Base-by-base conservation (phyloP, 2,113 vertebrate species). In the Anoura caudifer region DNA sequence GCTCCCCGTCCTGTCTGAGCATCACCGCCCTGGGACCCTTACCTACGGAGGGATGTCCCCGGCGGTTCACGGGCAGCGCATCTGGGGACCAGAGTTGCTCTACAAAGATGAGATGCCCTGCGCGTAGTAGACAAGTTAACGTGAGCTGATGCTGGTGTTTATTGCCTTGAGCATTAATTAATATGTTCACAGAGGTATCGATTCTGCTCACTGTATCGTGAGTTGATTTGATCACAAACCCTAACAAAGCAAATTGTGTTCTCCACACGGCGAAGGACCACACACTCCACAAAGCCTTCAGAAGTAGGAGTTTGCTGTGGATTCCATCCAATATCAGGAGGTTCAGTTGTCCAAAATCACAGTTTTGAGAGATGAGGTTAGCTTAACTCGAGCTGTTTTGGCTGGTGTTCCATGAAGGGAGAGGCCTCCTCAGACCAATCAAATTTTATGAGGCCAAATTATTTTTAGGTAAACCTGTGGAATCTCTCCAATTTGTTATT, bases 321-420 rank as follows among this genome's bases (percentile, higher is more conserved):
- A 80, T 91, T 41, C 59, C 9, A 2, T 93, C 97, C 97, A 95
- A 84, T 13, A 33, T 69, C 61, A 73, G 22, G 47, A 43, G 61
- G 80, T 47, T n/a, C 84, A 75, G n/a, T 70, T 73, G 82, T 95
- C 96, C 96, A 97, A 87, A 88, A 95, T 17, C 11, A 77, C 56
- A 77, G 59, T 94, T 95, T 83, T 45, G 93, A 89, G 67, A 70
- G 63, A 94, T 82, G 93, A 89, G 86, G 61, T 79, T 92, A 92
- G 89, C 38, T 52, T 50, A 69, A 28, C 65, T 70, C 43, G 59
- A 80, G 80, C 54, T 61, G 47, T 56, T 45, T 61, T 95, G 92
- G 85, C 95, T 77, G 83, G 41, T 54, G 19, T 72, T 83, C 94
- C 77, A 54, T 38, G 28, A 56, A 76, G 31, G 12, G 33, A 61